Evolutionary conservation across 1,140 invertebrate species (phyloP).

Genomic region (Cotesia vestalis): DNA sequence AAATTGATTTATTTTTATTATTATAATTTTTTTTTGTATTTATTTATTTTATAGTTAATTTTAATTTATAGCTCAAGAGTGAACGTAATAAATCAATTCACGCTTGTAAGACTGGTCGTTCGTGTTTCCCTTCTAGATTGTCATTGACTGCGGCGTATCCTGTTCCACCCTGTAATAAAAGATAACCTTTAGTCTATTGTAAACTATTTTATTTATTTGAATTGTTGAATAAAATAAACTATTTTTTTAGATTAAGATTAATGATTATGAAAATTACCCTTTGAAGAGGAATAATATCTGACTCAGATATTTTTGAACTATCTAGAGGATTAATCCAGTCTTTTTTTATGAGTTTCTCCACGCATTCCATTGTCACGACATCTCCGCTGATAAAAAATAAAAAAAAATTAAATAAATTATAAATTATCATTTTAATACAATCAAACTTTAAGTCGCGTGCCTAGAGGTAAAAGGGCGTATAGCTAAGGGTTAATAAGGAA

Average conservation of each 20-base stretch:
- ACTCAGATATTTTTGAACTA: constrained; percentile 85
- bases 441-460: too few species aligned
- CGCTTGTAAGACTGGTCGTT: constrained; percentile 86
- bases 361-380: constrained; percentile 95
- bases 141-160: constrained; percentile 90
- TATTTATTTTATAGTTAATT: too few species aligned
- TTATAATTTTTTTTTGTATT: too few species aligned
- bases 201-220: constrained; percentile 20
- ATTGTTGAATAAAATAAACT: constrained; percentile 30
- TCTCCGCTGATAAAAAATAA: constrained; percentile 76
- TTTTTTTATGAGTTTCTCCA: constrained; percentile 95
- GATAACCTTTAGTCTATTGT: constrained; percentile 21
- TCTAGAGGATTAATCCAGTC: constrained; percentile 97
- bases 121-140: constrained; percentile 83
- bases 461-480: too few species aligned
- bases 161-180: constrained; percentile 83
- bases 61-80: too few species aligned
- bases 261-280: constrained; percentile 69
- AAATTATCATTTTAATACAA: not conserved
- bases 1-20: too few species aligned
- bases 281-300: constrained; percentile 92
- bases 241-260: constrained; percentile 34
- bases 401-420: constrained; percentile 32
- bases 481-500: too few species aligned
- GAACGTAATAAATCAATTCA: constrained; percentile 39